phyloP scores from a whole-genome alignment of 1,140 invertebrate species.

The Anadara kagoshimensis region DNA sequence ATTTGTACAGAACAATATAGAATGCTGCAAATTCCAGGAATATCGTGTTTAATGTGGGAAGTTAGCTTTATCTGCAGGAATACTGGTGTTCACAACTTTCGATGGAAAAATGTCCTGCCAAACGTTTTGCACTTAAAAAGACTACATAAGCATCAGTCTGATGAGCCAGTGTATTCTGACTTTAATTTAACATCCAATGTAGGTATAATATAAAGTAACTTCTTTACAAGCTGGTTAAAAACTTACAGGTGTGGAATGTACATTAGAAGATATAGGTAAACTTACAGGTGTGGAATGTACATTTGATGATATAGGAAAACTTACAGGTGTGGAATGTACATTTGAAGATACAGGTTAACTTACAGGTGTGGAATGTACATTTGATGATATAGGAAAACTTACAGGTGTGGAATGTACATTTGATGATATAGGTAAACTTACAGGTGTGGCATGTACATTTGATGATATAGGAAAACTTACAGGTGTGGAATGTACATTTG shows the following conservation, averaged over 20 bases:
- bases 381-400: not conserved
- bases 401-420: not conserved
- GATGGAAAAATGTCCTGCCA: too few relatives aligned
- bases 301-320: not conserved
- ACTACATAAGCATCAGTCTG: too few relatives aligned
- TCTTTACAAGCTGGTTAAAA: not conserved
- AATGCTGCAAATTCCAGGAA: too few relatives aligned
- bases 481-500: not conserved
- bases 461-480: not conserved
- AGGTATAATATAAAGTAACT: too few relatives aligned
- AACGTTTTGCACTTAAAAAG: too few relatives aligned
- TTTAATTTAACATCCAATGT: too few relatives aligned
- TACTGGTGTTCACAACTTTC: too few relatives aligned
- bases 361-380: not conserved
- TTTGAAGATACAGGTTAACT: not conserved
- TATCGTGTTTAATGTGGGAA: too few relatives aligned
- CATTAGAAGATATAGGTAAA: too few relatives aligned
- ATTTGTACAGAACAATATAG: too few relatives aligned
- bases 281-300: not conserved
- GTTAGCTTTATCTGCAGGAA: too few relatives aligned
- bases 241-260: not conserved
- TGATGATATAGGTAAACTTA: not conserved
- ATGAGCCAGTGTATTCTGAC: too few relatives aligned
- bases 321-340: not conserved
- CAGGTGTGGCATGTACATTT: not conserved